A percentile compares a stretch with the other conserved stretches of the same genome.
phyloP scores from a whole-genome alignment of 2,888 invertebrate species.

The Danaus chrysippus region DNA sequence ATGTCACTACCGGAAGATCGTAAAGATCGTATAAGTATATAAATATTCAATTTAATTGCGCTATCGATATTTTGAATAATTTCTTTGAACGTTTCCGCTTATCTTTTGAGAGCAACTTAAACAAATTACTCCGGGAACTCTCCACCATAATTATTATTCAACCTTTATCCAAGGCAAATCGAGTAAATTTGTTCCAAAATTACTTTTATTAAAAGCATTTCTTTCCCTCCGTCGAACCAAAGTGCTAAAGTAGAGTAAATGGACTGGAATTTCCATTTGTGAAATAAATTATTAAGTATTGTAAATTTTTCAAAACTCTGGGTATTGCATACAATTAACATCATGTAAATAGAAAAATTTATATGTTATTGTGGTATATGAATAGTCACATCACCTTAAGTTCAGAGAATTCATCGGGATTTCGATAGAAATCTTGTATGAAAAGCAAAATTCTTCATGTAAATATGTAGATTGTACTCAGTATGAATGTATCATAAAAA shows the following conservation, averaged over 20 bases:
- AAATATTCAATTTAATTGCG: conserved; percentile 15
- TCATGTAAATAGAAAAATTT: too few relatives aligned
- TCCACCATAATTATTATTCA: conserved; percentile 67
- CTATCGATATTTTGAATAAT: conserved; percentile 26
- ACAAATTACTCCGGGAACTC: conserved; percentile 52
- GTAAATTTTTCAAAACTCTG: conserved; percentile 56
- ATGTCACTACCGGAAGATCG: too few relatives aligned
- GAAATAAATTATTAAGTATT: conserved; percentile 66
- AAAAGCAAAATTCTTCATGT: too few relatives aligned
- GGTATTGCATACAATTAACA: conserved; percentile 7
- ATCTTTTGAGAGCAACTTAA: conserved; percentile 47
- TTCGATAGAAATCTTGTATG: too few relatives aligned
- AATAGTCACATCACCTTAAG: too few relatives aligned
- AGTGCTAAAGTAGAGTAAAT: conserved; percentile 73
- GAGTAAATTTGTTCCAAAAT: conserved; percentile 70
- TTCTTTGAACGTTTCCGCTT: conserved; percentile 20
- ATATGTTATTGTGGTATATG: too few relatives aligned
- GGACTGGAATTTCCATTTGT: conserved; percentile 70
- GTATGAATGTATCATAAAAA: too few relatives aligned
- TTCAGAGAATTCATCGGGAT: too few relatives aligned
- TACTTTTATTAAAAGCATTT: conserved; percentile 75
- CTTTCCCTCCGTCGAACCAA: conserved; percentile 64
- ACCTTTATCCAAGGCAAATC: conserved; percentile 66
- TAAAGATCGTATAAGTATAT: conserved; percentile 2
- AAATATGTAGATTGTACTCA: too few relatives aligned